Evolutionary conservation across 2,888 invertebrate species (phyloP).

Genomic region (Lottia scabra): DNA sequence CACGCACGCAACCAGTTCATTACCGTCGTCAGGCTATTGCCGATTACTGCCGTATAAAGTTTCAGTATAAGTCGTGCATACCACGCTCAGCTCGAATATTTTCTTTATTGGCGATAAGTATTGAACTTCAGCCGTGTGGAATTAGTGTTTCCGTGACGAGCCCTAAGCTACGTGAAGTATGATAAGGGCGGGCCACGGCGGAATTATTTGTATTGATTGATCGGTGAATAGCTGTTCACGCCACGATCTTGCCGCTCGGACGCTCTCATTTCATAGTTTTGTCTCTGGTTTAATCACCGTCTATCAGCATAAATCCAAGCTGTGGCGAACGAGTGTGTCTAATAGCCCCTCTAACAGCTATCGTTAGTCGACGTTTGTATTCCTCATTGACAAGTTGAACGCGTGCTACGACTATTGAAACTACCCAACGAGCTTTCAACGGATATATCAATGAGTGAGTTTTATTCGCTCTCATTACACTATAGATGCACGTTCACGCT

Average conservation of each 20-base stretch:
- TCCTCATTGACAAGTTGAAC: constrained; percentile 4
- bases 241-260: constrained; percentile 11
- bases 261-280: constrained; percentile 17
- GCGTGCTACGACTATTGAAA: constrained; percentile 10
- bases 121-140: constrained; percentile 7
- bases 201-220: constrained; percentile 15
- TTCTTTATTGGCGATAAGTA: constrained; percentile 6
- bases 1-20: constrained; percentile 5
- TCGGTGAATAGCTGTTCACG: constrained; percentile 7
- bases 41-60: neutral
- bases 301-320: constrained; percentile 12
- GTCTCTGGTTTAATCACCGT: constrained; percentile 18
- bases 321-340: constrained; percentile 5
- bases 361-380: constrained; percentile 12
- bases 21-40: neutral
- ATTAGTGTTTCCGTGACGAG: constrained; percentile 9
- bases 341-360: constrained; percentile 7
- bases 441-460: constrained; percentile 2
- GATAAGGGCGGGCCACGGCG: constrained; percentile 8
- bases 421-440: constrained; percentile 10
- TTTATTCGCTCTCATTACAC: constrained; percentile 12
- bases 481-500: constrained; percentile 3
- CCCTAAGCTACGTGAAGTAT: constrained; percentile 13
- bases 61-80: constrained; percentile 6
- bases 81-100: constrained; percentile 5